Evolutionary conservation across 2,888 invertebrate species (phyloP).

Genomic region (Chalcosyrphus nemorum): DNA sequence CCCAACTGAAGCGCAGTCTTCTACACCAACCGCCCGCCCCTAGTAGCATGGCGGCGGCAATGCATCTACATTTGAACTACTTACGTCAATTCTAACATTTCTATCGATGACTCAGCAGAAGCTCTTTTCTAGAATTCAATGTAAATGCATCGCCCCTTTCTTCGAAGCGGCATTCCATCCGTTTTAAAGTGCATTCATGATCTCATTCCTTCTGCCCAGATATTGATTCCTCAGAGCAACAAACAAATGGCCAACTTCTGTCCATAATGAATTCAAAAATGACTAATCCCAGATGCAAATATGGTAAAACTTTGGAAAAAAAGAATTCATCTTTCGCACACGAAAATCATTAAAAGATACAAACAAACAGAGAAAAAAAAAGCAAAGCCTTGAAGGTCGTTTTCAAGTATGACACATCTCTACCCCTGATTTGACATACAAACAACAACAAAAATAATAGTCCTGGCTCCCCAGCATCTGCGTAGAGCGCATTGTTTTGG

Average conservation of each 20-base stretch:
- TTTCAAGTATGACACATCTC: conserved; percentile 53
- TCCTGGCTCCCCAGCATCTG: conserved; percentile 50
- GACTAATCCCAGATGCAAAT: conserved; percentile 45
- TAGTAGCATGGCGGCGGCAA: background rate
- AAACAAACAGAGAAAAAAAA: conserved; percentile 3
- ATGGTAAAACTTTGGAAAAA: conserved; percentile 17
- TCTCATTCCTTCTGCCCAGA: conserved; percentile 43
- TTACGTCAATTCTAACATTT: conserved; percentile 65
- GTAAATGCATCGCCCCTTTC: conserved; percentile 40
- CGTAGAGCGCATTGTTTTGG: conserved; percentile 65
- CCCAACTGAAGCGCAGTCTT: background rate
- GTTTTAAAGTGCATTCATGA: conserved; percentile 28
- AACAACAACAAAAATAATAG: conserved; percentile 16
- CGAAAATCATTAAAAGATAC: conserved; percentile 21
- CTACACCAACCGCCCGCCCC: background rate
- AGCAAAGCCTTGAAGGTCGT: conserved; percentile 50
- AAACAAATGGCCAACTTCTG: background rate
- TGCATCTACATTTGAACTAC: conserved; percentile 34
- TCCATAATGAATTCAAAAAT: conserved; percentile 14
- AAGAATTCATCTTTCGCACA: conserved; percentile 42
- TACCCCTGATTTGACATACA: conserved; percentile 2
- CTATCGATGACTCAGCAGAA: conserved; percentile 59
- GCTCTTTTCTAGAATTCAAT: conserved; percentile 8
- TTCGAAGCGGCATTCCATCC: conserved; percentile 22
- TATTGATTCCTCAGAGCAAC: conserved; percentile 61